Percentiles rank a stretch among this genome's conserved stretches.
These are phyloP conservation scores for Platycheirus rosarum DNA, from an alignment of 2,888 invertebrate genomes.

Conservation along the genomic window DNA sequence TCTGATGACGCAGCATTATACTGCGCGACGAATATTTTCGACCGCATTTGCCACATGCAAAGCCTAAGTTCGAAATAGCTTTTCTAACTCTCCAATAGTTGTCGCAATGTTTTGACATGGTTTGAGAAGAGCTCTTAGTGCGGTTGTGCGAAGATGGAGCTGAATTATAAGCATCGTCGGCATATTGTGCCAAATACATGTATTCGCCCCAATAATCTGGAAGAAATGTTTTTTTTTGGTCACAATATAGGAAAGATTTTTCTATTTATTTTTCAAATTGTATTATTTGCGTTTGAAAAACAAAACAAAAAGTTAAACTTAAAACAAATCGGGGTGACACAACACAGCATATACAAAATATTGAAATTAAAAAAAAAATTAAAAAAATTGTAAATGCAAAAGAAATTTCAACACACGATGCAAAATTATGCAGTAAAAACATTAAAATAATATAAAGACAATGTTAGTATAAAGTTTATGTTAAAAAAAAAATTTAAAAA, in stretches of 20 bases:
- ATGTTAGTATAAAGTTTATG: slow-evolving; percentile 38
- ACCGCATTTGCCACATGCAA: slow-evolving; percentile 76
- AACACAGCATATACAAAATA: too few species aligned
- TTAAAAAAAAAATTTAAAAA: slow-evolving; percentile 9
- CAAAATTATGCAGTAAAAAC: not conserved
- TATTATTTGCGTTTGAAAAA: not conserved
- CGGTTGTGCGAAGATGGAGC: slow-evolving; percentile 20
- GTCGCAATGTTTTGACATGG: slow-evolving; percentile 5
- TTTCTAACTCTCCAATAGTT: slow-evolving; percentile 11
- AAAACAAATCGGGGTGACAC: slow-evolving; percentile 27
- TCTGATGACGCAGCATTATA: slow-evolving; percentile 77
- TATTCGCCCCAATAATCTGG: slow-evolving; percentile 75
- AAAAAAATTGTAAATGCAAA: slow-evolving; percentile 22
- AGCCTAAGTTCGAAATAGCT: slow-evolving; percentile 39
- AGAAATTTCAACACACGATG: slow-evolving; percentile 37
- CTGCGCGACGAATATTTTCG: slow-evolving; percentile 76
- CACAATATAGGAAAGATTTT: slow-evolving; percentile 40
- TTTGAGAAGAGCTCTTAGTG: slow-evolving; percentile 16
- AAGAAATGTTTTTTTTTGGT: slow-evolving; percentile 57
- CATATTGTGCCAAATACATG: slow-evolving; percentile 75
- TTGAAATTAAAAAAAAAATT: slow-evolving; percentile 1
- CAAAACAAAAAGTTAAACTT: slow-evolving; percentile 3
- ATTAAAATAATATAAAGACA: not conserved
- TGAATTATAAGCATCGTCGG: slow-evolving; percentile 55
- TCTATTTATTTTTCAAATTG: not conserved